phyloP scores from a whole-genome alignment of 2,797 vertebrate genomes.

The Steatocranus sp. region DNA sequence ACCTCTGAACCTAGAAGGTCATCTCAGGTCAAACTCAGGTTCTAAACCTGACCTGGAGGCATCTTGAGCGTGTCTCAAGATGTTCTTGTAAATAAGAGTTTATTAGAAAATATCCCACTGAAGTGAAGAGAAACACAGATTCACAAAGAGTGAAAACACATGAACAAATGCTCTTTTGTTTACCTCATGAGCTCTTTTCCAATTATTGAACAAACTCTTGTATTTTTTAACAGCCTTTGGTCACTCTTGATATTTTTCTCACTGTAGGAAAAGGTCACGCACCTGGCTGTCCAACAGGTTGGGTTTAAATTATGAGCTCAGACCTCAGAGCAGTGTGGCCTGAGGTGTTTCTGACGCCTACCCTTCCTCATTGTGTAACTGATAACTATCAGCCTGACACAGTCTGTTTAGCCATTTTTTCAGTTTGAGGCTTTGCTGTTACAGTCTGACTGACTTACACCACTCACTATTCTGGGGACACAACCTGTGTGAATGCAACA shows the following conservation, averaged over 20 bases:
- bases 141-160: background rate
- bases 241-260: background rate
- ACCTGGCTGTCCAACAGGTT: conserved; percentile 55
- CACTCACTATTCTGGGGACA: background rate
- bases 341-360: conserved; percentile 22
- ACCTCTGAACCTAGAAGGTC: conserved; percentile 33
- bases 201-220: background rate
- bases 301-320: conserved; percentile 37
- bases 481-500: background rate
- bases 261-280: conserved; percentile 7
- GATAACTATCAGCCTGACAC: background rate
- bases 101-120: background rate
- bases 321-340: conserved; percentile 32
- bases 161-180: background rate
- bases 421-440: background rate
- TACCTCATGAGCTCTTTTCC: background rate
- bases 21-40: conserved; percentile 33
- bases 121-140: background rate
- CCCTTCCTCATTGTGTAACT: background rate
- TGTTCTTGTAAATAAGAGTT: background rate
- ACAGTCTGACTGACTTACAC: background rate
- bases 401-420: background rate
- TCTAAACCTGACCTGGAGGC: background rate
- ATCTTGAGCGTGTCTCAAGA: background rate
- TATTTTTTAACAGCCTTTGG: background rate